Base-by-base conservation (phyloP, 1,140 invertebrate species). In the Pristionchus pacificus region DNA sequence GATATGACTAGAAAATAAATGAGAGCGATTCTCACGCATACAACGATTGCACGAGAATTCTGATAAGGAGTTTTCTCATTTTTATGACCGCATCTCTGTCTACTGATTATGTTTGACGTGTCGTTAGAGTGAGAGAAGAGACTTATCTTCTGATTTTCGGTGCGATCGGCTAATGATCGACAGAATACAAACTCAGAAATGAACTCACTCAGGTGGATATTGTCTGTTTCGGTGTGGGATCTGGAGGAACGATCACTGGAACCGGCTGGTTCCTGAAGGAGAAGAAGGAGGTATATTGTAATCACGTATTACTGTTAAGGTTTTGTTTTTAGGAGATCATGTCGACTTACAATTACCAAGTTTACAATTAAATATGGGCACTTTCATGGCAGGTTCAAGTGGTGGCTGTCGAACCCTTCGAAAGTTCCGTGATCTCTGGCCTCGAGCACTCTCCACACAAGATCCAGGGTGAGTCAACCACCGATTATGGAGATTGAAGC, bases 201-300 rank as follows among this genome's bases (percentile, higher is more conserved):
- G n/a, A n/a, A n/a, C n/a, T n/a, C n/a, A n/a, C n/a, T n/a, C 19
- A 49, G 38, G 75, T 76, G 24, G 74, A 76, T 63, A 68, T 68
- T 0, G 60, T 63, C 0, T 61, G 70, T 19, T 75, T 76, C 29
- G 75, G 75, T n/a, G 58, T 76, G 13, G 75, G 75, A 30, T 70
- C 75, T 2, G 75, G 75, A 25, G 75, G 75, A 62, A 76, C 75
- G 0, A 29, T 76, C 2, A 75, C 74, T 10, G 75, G 75, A 2
- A 69, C 68, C n/a, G 75, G 75, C 29, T 31, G 60, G 63, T 76
- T 60, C 63, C 60, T 76, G 27, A 71, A 72, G 31, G 70, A 76
- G 75, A 62, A 72, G 61, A 76, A 76, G 25, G 24, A 33, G 71
- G 24, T 65, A 72, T 66, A 29, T 24, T 24, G 60, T 76, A 30